Evolutionary conservation across 37 sponge, comb jelly and placozoan species (phyloP).

Genomic region (Cladorhizidae sp.): DNA sequence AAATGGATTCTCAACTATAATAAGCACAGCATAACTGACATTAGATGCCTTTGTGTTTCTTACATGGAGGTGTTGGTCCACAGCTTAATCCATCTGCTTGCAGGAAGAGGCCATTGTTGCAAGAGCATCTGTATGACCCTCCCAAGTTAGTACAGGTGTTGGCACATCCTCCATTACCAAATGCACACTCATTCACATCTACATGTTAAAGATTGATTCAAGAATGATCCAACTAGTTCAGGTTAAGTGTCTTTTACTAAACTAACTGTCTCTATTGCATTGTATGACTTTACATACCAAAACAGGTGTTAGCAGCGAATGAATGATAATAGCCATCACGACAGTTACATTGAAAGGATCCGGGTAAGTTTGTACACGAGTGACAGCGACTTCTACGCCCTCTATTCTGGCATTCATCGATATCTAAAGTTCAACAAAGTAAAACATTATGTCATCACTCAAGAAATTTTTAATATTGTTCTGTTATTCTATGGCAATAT

Average conservation of each 20-base stretch:
- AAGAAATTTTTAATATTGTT: no score
- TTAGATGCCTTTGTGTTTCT: no score
- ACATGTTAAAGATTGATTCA: conserved; percentile 17
- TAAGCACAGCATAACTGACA: no score
- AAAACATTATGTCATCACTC: background rate
- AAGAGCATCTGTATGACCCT: conserved; percentile 39
- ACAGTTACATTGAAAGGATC: conserved; percentile 53
- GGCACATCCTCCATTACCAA: conserved; percentile 32
- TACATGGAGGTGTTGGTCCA: background rate
- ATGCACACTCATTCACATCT: conserved; percentile 84
- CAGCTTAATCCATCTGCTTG: conserved; percentile 13
- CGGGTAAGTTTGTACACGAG: conserved; percentile 26
- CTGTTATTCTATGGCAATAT: background rate
- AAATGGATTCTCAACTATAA: no score
- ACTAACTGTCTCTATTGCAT: background rate
- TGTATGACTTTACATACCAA: conserved; percentile 8
- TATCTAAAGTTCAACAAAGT: background rate
- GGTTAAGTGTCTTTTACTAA: no score
- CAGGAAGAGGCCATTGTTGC: conserved; percentile 3
- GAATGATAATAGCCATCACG: conserved; percentile 35
- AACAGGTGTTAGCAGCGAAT: conserved; percentile 23
- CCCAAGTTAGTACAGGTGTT: conserved; percentile 36
- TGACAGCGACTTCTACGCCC: conserved; percentile 5
- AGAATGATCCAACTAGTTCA: conserved; percentile 31
- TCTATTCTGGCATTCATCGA: conserved; percentile 16